phyloP scores from a whole-genome alignment of 2,888 invertebrate species.

The Caenorhabditis sulstoni region DNA sequence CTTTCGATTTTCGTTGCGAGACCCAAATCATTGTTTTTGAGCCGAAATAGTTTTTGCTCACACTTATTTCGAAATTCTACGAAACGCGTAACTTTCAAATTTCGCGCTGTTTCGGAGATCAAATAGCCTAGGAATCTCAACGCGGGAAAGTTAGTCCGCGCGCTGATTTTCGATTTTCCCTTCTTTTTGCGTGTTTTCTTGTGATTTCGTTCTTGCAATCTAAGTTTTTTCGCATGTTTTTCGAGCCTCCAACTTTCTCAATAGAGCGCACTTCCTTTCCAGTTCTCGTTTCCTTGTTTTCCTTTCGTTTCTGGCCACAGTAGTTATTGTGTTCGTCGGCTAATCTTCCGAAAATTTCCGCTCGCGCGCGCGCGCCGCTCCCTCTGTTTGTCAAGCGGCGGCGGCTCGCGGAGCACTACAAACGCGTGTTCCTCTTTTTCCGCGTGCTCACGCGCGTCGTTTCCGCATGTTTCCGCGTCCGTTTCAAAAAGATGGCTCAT shows the following conservation, averaged over 20 bases:
- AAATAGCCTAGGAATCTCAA: too few relatives aligned
- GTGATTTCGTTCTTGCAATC: too few relatives aligned
- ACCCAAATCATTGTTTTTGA: too few relatives aligned
- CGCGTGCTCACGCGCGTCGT: conserved; percentile 23
- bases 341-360: conserved; percentile 50
- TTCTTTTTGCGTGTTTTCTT: background rate
- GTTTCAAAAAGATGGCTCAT: conserved; percentile 17
- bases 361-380: conserved; percentile 14
- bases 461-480: conserved; percentile 9
- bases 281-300: conserved; percentile 20
- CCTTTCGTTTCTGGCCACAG: background rate
- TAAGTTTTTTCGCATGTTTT: too few relatives aligned
- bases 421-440: conserved; percentile 37
- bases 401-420: conserved; percentile 14
- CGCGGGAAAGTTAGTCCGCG: too few relatives aligned
- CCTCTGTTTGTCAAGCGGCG: conserved; percentile 40
- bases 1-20: too few relatives aligned
- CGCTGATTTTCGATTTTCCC: too few relatives aligned
- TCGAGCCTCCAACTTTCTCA: background rate
- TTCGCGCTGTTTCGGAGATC: too few relatives aligned
- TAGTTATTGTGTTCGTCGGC: conserved; percentile 46
- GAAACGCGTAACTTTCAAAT: too few relatives aligned
- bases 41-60: too few relatives aligned
- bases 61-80: too few relatives aligned
- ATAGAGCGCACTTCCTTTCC: background rate